Conservation (phyloP, 2,113 vertebrate species). For the Campylomormyrus numenius region DNA sequence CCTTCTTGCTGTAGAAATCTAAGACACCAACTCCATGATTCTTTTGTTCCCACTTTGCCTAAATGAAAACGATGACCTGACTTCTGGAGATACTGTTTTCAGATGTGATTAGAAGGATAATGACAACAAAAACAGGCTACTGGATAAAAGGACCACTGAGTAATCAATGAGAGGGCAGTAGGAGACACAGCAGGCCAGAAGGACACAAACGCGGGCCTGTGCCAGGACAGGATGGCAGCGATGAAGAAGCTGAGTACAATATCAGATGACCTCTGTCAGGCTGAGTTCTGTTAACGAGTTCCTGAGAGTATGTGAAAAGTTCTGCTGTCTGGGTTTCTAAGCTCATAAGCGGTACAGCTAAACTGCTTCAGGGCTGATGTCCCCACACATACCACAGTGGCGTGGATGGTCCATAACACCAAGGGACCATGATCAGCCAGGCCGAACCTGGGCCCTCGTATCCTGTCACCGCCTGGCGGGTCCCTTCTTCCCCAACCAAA, state of each 20-base stretch:
- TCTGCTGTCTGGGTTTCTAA: not conserved
- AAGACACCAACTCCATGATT: constrained; percentile 10
- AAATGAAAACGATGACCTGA: constrained; percentile 47
- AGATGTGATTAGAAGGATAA: constrained; percentile 54
- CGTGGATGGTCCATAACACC: not conserved
- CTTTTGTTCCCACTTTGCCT: constrained; percentile 27
- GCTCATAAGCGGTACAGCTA: constrained; percentile 17
- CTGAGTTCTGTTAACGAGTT: constrained; percentile 29
- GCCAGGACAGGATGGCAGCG: not conserved
- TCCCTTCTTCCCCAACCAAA: not conserved
- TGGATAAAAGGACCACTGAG: not conserved
- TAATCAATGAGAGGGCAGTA: not conserved
- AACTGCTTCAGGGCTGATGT: constrained; percentile 27
- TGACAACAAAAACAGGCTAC: constrained; percentile 48
- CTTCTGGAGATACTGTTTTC: constrained; percentile 60
- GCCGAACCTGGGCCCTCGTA: not conserved
- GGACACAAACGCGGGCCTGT: not conserved
- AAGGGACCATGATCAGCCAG: not conserved
- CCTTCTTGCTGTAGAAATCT: not conserved
- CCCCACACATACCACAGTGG: constrained; percentile 36
- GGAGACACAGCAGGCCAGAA: not conserved
- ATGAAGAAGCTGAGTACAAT: constrained; percentile 23
- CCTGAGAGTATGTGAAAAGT: not conserved
- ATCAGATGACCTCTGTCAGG: constrained; percentile 30
- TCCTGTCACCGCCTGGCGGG: not conserved